phyloP scores from a whole-genome alignment of 2,797 vertebrate species.

The Bovichtus variegatus region DNA sequence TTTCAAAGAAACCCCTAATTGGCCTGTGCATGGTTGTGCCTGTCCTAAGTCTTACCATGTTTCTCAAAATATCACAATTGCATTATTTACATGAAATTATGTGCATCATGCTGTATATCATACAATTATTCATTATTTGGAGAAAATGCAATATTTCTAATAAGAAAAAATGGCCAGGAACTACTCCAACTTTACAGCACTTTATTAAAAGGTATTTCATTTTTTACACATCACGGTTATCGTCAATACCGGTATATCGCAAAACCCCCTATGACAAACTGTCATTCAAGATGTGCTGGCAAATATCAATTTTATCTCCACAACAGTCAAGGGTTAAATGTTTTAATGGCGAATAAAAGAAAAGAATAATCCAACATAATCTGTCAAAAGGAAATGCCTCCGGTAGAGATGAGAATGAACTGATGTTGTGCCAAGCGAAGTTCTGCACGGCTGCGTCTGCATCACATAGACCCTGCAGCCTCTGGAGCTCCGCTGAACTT shows the following conservation, averaged over 20 bases:
- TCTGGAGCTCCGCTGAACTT: constrained; percentile 55
- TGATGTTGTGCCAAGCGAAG: constrained; percentile 66
- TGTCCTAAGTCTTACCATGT: not conserved
- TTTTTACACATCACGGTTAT: too few species aligned
- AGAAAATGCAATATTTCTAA: too few species aligned
- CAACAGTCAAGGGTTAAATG: constrained; percentile 43
- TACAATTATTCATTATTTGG: too few species aligned
- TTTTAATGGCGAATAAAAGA: constrained; percentile 48
- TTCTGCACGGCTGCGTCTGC: constrained; percentile 68
- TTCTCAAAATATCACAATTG: not conserved
- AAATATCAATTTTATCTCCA: constrained; percentile 12
- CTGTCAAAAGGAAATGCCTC: constrained; percentile 61
- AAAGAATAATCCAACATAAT: constrained; percentile 59
- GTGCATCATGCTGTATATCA: too few species aligned
- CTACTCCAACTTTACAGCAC: too few species aligned
- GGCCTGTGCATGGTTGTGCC: too few species aligned
- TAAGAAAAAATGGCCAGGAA: too few species aligned
- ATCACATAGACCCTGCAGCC: constrained; percentile 57
- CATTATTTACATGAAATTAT: too few species aligned
- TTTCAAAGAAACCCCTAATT: not conserved
- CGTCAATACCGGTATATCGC: too few species aligned
- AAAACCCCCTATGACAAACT: too few species aligned
- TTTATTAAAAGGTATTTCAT: too few species aligned
- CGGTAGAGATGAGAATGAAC: constrained; percentile 53
- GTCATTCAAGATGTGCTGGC: not conserved